Percentiles rank a stretch among this genome's conserved stretches.
phyloP scores from a whole-genome alignment of 2,888 invertebrate species.

The Aradus depressus region DNA sequence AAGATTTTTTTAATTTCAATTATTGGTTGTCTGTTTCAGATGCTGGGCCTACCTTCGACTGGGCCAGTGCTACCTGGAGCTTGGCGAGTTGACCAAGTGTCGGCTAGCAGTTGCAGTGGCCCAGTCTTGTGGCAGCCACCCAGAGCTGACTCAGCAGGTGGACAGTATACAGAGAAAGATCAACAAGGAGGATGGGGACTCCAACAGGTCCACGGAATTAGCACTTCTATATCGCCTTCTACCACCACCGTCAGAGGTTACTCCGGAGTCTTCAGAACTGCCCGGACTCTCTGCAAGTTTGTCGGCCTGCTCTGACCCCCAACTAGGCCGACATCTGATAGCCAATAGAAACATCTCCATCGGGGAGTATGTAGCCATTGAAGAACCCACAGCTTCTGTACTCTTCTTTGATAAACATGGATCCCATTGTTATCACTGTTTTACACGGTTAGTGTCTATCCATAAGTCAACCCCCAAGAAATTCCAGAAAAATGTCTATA shows the following conservation, averaged over 20 bases:
- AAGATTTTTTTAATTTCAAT: neutral
- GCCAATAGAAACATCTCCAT: conserved; percentile 50
- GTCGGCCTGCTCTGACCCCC: conserved; percentile 4
- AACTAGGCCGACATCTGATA: conserved; percentile 46
- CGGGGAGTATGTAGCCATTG: conserved; percentile 60
- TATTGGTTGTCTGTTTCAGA: conserved; percentile 35
- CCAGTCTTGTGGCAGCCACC: conserved; percentile 9
- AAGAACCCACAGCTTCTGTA: conserved; percentile 61
- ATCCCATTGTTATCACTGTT: conserved; percentile 70
- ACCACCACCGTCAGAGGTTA: neutral
- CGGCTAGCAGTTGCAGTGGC: conserved; percentile 53
- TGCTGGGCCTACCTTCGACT: conserved; percentile 57
- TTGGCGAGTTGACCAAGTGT: conserved; percentile 49
- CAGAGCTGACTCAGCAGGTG: no score
- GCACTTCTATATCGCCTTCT: neutral
- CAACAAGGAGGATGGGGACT: neutral
- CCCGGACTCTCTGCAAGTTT: conserved; percentile 8
- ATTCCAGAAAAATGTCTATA: no score
- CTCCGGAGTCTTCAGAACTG: conserved; percentile 10
- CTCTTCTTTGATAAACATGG: conserved; percentile 61
- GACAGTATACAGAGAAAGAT: neutral
- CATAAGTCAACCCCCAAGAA: no score
- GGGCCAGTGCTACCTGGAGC: conserved; percentile 54
- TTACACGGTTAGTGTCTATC: no score
- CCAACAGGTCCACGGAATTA: no score